Percentiles rank a stretch among this genome's conserved stretches.
These are phyloP conservation scores for Pandemis heparana DNA, from an alignment of 2,888 invertebrate genomes.

Conservation along the genomic window DNA sequence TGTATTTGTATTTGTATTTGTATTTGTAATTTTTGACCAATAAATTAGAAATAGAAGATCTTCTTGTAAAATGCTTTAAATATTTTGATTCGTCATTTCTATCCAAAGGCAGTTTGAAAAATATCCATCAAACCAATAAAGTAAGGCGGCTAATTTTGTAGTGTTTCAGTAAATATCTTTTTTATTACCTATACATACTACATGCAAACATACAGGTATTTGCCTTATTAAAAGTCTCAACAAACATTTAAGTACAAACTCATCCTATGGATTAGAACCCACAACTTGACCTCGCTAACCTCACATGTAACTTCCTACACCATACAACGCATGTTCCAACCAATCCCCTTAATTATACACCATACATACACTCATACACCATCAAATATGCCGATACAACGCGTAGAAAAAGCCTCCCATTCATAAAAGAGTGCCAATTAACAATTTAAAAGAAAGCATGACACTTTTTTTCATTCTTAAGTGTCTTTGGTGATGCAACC, in stretches of 20 bases:
- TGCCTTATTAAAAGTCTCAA: background rate
- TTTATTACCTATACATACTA: too few species aligned
- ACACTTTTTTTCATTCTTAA: conserved; percentile 34
- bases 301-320: conserved; percentile 7
- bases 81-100: too few species aligned
- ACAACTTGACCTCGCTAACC: conserved; percentile 13
- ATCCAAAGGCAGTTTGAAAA: too few species aligned
- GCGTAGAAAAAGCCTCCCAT: conserved; percentile 17
- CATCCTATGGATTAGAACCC: conserved; percentile 8
- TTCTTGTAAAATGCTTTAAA: too few species aligned
- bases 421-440: conserved; percentile 49
- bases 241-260: background rate
- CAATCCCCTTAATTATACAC: conserved; percentile 14
- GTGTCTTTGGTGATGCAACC: conserved; percentile 63
- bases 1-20: too few species aligned
- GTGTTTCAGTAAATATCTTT: too few species aligned
- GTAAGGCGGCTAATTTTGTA: too few species aligned
- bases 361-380: background rate
- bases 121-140: too few species aligned
- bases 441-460: conserved; percentile 48
- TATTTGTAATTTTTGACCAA: too few species aligned
- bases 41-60: too few species aligned
- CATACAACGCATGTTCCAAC: conserved; percentile 10
- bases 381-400: conserved; percentile 9
- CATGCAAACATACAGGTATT: too few species aligned